Evolutionary conservation across 2,797 vertebrate genomes (phyloP).

Genomic region (Gouania willdenowi): DNA sequence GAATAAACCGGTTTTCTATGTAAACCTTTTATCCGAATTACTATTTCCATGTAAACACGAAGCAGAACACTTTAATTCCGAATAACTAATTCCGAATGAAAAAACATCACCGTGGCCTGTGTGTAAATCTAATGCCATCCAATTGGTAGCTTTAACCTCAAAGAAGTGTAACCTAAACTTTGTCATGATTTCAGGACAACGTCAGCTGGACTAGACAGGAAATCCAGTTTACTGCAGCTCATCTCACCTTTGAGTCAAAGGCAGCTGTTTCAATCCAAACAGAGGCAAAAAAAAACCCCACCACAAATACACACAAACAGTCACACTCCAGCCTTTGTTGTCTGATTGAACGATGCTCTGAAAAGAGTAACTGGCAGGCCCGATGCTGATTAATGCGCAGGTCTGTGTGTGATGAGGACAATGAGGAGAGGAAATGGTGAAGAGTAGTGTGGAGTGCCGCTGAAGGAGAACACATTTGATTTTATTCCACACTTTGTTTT

Average conservation of each 20-base stretch:
- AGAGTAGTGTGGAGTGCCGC: conserved; percentile 20
- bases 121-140: conserved; percentile 4
- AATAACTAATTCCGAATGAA: too few species aligned
- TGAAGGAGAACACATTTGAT: conserved; percentile 41
- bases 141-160: conserved; percentile 19
- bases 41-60: too few species aligned
- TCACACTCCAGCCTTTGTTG: conserved; percentile 20
- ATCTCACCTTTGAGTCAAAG: conserved; percentile 64
- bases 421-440: conserved; percentile 12
- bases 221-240: conserved; percentile 71
- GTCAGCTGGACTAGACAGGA: conserved; percentile 60
- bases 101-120: too few species aligned
- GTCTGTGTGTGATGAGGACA: conserved; percentile 28
- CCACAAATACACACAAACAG: neutral
- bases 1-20: too few species aligned
- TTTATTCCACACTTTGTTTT: conserved; percentile 58
- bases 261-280: conserved; percentile 52
- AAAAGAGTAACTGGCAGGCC: conserved; percentile 22
- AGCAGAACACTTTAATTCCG: too few species aligned
- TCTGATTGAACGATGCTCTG: conserved; percentile 27
- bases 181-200: conserved; percentile 31
- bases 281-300: conserved; percentile 2
- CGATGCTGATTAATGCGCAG: conserved; percentile 32
- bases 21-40: too few species aligned
- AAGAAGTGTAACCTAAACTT: conserved; percentile 33